phyloP scores from a whole-genome alignment of 2,113 vertebrate genomes.

The Etia nguti region DNA sequence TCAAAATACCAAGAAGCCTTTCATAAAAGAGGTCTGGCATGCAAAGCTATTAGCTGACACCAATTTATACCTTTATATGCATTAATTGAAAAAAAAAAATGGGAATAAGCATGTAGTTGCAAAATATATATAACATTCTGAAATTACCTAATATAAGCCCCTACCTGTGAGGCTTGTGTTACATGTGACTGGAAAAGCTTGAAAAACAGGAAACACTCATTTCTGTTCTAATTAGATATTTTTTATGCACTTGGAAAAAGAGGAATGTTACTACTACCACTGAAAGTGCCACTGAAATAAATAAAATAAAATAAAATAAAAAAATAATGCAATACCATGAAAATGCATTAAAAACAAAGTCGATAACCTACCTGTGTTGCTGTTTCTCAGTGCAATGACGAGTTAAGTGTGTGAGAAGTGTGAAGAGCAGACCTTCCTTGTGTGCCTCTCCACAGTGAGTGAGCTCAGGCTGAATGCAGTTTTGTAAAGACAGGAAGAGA shows the following conservation, averaged over 20 bases:
- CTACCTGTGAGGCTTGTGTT: neutral
- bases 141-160: neutral
- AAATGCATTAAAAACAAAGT: neutral
- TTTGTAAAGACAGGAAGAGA: neutral
- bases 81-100: neutral
- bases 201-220: neutral
- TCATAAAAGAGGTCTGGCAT: neutral
- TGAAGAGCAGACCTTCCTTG: neutral
- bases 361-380: constrained; percentile 9
- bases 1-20: neutral
- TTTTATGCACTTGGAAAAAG: neutral
- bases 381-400: neutral
- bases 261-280: neutral
- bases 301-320: neutral
- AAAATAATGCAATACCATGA: neutral
- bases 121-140: neutral
- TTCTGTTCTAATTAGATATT: neutral
- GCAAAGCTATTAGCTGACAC: neutral
- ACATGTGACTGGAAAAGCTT: neutral
- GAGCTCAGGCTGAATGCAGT: constrained; percentile 13
- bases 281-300: neutral
- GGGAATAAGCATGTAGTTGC: neutral
- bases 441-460: neutral
- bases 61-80: neutral
- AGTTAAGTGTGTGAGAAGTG: neutral